A percentile compares a stretch with the other conserved stretches of the same genome.
Conservation (phyloP, 2,888 invertebrate genomes). For the Nemurella pictetii region DNA sequence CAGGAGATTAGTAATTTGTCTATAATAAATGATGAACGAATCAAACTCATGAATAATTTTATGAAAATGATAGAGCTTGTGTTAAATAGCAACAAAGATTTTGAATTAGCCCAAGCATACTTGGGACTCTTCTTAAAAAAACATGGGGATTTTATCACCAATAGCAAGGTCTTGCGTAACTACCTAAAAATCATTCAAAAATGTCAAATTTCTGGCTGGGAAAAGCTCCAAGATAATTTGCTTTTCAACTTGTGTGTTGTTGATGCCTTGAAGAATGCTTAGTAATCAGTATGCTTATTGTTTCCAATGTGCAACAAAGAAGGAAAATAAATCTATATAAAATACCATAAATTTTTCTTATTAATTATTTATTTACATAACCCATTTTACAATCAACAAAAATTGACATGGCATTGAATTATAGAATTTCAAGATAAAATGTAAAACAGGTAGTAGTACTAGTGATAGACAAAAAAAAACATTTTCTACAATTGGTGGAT, state of each 20-base stretch:
- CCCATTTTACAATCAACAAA: too few species aligned
- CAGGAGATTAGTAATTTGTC: conserved; percentile 81
- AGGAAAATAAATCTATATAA: too few species aligned
- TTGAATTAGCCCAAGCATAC: conserved; percentile 90
- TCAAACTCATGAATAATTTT: conserved; percentile 74
- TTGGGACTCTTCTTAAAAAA: conserved; percentile 84
- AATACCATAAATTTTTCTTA: too few species aligned
- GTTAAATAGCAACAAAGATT: conserved; percentile 76
- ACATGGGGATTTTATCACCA: conserved; percentile 65
- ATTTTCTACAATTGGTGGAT: too few species aligned
- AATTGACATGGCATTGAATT: too few species aligned
- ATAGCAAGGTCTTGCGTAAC: conserved; percentile 58
- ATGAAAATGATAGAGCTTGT: conserved; percentile 71
- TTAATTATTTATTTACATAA: too few species aligned
- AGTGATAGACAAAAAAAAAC: too few species aligned
- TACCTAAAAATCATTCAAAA: conserved; percentile 62
- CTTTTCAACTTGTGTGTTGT: conserved; percentile 77
- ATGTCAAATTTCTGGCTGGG: conserved; percentile 66
- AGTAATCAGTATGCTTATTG: too few species aligned
- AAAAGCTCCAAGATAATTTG: conserved; percentile 66
- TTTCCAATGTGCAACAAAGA: too few species aligned
- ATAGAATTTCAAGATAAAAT: too few species aligned
- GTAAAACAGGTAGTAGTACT: too few species aligned
- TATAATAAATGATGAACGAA: conserved; percentile 72
- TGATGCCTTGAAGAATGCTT: conserved; percentile 66